Percentiles rank a stretch among this genome's conserved stretches.
These are phyloP conservation scores for Rhynchomys soricoides DNA, from an alignment of 2,113 vertebrate species.

Conservation along the genomic window DNA sequence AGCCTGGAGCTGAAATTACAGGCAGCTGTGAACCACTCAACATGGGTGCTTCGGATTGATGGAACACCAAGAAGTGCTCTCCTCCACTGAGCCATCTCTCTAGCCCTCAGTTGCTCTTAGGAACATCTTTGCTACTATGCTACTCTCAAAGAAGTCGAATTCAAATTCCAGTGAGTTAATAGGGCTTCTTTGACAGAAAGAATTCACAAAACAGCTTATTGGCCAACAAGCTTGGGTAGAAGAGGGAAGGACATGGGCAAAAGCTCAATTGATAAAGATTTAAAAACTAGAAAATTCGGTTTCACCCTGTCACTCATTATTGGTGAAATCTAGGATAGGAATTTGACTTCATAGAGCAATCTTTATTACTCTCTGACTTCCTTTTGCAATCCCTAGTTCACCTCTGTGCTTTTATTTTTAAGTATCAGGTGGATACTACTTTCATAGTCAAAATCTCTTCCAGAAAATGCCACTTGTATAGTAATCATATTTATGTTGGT, in stretches of 20 bases:
- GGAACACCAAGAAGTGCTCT: not conserved
- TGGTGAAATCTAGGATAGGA: not conserved
- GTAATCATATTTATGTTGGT: not conserved
- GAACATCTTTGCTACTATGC: not conserved
- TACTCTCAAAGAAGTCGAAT: not conserved
- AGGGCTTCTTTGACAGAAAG: not conserved
- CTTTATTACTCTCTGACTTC: not conserved
- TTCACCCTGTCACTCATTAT: not conserved
- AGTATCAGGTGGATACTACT: not conserved
- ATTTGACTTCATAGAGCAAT: not conserved
- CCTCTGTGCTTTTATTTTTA: constrained; percentile 3
- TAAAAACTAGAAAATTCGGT: not conserved
- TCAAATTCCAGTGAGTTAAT: not conserved
- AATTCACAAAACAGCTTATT: not conserved
- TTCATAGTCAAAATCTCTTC: not conserved
- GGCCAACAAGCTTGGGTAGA: not conserved
- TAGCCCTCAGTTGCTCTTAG: not conserved
- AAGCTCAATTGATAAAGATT: not conserved
- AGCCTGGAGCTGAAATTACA: not conserved
- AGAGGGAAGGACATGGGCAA: not conserved
- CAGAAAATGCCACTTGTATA: not conserved
- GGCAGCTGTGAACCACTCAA: not conserved
- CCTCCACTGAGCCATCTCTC: not conserved
- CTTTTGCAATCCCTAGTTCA: not conserved
- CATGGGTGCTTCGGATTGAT: too few species aligned